Evolutionary conservation across 2,113 vertebrate species (phyloP).

Genomic region (Salvelinus fontinalis): DNA sequence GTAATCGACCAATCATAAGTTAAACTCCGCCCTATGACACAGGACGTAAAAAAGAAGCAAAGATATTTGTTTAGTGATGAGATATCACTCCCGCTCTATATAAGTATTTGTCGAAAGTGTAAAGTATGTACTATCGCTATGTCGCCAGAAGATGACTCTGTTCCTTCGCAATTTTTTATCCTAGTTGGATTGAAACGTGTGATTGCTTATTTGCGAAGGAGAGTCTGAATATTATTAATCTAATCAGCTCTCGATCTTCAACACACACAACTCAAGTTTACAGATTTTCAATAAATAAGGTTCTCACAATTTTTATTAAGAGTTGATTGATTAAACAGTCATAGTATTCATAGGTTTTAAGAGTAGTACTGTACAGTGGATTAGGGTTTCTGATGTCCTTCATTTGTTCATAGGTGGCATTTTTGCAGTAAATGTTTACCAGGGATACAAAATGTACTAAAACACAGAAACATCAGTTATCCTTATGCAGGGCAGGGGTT

Average conservation of each 20-base stretch:
- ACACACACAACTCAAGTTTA: not conserved
- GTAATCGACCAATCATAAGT: constrained; percentile 41
- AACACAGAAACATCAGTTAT: constrained; percentile 69
- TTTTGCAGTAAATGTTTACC: constrained; percentile 64
- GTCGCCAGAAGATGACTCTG: constrained; percentile 11
- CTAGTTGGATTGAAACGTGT: not conserved
- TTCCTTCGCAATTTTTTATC: not conserved
- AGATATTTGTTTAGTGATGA: not conserved
- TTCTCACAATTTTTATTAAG: constrained; percentile 73
- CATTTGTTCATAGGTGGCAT: constrained; percentile 23
- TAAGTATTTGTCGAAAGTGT: not conserved
- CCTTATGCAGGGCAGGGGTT: no score
- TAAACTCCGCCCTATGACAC: constrained; percentile 37
- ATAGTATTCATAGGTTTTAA: constrained; percentile 60
- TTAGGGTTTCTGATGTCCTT: constrained; percentile 31
- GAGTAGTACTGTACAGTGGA: constrained; percentile 57
- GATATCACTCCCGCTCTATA: not conserved
- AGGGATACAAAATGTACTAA: constrained; percentile 76
- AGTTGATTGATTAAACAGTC: constrained; percentile 64
- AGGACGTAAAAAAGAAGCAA: constrained; percentile 37
- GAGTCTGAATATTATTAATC: not conserved
- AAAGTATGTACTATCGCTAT: not conserved
- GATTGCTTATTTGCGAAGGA: not conserved
- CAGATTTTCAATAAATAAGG: constrained; percentile 52
- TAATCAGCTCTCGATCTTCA: not conserved